These are phyloP conservation scores for Bellardia bayeri DNA, from an alignment of 2,888 invertebrate genomes.

Conservation along the genomic window DNA sequence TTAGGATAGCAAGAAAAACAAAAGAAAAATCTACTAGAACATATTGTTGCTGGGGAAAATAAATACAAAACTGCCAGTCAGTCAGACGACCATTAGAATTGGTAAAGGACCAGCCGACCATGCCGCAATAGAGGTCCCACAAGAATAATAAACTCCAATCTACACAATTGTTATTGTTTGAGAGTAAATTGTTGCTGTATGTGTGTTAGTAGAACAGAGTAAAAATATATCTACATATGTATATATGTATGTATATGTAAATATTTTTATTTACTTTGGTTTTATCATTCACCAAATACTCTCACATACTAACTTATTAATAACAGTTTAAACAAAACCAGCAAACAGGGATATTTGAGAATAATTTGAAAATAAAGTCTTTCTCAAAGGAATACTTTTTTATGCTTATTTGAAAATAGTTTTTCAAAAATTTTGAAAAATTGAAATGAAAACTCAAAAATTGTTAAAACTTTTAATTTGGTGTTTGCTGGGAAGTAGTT, in stretches of 20 bases:
- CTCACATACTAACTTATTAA: no score
- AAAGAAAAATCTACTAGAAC: background rate
- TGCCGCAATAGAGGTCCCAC: slow-evolving; percentile 35
- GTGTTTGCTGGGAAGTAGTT: no score
- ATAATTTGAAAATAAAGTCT: no score
- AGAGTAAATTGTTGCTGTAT: background rate
- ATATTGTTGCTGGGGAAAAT: slow-evolving; percentile 11
- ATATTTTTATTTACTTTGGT: background rate
- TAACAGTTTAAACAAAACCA: no score
- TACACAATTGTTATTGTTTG: slow-evolving; percentile 45
- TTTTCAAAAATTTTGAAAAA: no score
- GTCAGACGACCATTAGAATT: background rate
- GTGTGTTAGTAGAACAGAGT: slow-evolving; percentile 25
- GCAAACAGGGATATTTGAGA: no score
- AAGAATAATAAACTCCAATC: slow-evolving; percentile 55
- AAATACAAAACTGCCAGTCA: slow-evolving; percentile 9
- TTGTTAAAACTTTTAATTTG: no score
- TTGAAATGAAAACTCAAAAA: no score
- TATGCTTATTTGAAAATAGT: no score
- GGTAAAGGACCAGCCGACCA: background rate
- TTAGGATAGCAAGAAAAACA: slow-evolving; percentile 8
- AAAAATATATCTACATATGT: background rate
- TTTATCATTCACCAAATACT: background rate
- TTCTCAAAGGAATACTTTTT: no score
- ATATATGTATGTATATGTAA: no score